Evolutionary conservation across 2,888 invertebrate genomes (phyloP).

Genomic region (Encarsia formosa): DNA sequence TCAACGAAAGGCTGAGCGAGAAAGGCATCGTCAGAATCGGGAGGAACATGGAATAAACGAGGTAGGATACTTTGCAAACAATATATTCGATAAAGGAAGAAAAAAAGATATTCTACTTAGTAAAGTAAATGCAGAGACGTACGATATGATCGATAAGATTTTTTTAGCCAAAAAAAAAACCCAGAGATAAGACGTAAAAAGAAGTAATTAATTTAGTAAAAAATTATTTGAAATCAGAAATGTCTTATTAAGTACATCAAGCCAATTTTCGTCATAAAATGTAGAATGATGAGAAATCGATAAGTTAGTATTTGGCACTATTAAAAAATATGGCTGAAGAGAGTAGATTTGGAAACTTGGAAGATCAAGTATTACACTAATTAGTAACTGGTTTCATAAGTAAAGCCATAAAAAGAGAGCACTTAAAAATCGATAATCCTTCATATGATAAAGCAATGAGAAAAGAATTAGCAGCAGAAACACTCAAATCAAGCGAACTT

Average conservation of each 20-base stretch:
- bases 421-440: not conserved
- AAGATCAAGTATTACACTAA: not conserved
- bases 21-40: too few relatives aligned
- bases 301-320: not conserved
- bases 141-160: slow-evolving; percentile 1
- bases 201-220: not conserved
- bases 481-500: not conserved
- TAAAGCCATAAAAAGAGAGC: not conserved
- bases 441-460: not conserved
- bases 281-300: not conserved
- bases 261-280: not conserved
- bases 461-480: not conserved
- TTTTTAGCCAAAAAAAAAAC: too few relatives aligned
- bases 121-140: not conserved
- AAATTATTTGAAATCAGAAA: not conserved
- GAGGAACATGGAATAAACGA: too few relatives aligned
- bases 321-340: not conserved
- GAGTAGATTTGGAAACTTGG: not conserved
- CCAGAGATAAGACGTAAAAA: not conserved
- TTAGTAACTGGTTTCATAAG: not conserved
- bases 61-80: not conserved
- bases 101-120: not conserved
- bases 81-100: not conserved
- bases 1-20: too few relatives aligned
- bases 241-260: not conserved